A percentile compares a stretch with the other conserved stretches of the same genome.
Conservation (phyloP, 2,888 invertebrate species). For the Tenthredo mesomela region DNA sequence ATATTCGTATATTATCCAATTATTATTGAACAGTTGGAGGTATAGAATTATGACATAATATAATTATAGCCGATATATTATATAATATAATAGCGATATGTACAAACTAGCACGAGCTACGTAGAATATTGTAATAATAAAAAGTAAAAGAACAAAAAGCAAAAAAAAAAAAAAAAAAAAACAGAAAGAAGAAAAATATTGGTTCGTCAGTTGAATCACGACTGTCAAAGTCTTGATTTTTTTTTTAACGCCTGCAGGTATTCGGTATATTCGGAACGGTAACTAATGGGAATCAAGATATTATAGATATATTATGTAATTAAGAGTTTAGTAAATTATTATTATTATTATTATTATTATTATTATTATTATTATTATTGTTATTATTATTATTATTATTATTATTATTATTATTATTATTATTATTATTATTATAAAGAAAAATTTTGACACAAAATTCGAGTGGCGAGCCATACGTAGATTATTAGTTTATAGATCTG, state of each 20-base stretch:
- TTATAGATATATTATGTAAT: slow-evolving; percentile 10
- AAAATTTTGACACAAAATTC: slow-evolving; percentile 9
- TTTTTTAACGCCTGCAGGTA: background rate
- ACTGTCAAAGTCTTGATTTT: background rate
- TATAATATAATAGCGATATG: background rate
- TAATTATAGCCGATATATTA: slow-evolving; percentile 4
- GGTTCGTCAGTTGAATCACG: slow-evolving; percentile 31
- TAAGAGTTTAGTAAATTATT: slow-evolving; percentile 20
- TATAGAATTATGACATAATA: background rate
- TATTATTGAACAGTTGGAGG: background rate
- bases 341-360: background rate
- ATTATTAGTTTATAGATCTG: background rate
- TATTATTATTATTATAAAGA: background rate
- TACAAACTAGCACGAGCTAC: slow-evolving; percentile 24
- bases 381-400: background rate
- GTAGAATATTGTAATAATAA: background rate
- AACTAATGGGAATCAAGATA: slow-evolving; percentile 47
- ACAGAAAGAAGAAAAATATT: background rate
- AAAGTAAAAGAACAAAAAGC: background rate
- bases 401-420: background rate
- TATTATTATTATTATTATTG: background rate
- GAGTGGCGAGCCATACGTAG: slow-evolving; percentile 20
- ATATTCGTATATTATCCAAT: background rate
- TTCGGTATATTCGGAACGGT: background rate
- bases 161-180: background rate